phyloP scores from a whole-genome alignment of 2,888 invertebrate genomes.

The Pristionchus japonicus region DNA sequence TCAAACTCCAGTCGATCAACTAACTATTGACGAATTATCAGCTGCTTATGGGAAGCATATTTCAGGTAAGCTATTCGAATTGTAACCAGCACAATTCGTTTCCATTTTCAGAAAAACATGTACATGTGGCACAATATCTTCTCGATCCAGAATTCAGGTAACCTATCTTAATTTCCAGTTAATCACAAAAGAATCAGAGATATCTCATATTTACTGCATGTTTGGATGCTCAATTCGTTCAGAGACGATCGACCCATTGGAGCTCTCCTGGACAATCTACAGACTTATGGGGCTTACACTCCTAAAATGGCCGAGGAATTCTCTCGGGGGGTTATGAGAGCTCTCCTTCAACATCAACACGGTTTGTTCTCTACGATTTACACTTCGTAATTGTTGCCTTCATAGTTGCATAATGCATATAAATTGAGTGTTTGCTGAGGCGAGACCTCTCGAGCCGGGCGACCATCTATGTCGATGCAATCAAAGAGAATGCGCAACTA shows the following conservation, averaged over 20 bases:
- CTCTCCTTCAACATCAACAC: background rate
- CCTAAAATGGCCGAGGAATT: background rate
- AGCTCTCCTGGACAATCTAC: background rate
- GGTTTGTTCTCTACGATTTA: background rate
- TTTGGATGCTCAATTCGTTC: no score
- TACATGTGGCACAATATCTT: background rate
- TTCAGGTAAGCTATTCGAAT: background rate
- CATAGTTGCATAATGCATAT: background rate
- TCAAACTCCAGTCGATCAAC: background rate
- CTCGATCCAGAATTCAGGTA: conserved; percentile 17
- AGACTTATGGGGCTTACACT: background rate
- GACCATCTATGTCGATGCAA: conserved; percentile 8
- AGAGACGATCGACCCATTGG: background rate
- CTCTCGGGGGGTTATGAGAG: background rate
- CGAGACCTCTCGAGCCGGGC: no score
- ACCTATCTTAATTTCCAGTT: no score
- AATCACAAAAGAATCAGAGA: no score
- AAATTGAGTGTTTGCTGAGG: no score
- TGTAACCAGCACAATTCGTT: background rate
- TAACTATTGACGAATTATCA: background rate
- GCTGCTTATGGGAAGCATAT: background rate
- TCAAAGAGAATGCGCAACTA: background rate
- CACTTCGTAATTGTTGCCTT: background rate
- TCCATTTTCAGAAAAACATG: background rate
- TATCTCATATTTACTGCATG: no score